Evolutionary conservation across 2,888 invertebrate species (phyloP).

Genomic region (Xestia rhomboidea): DNA sequence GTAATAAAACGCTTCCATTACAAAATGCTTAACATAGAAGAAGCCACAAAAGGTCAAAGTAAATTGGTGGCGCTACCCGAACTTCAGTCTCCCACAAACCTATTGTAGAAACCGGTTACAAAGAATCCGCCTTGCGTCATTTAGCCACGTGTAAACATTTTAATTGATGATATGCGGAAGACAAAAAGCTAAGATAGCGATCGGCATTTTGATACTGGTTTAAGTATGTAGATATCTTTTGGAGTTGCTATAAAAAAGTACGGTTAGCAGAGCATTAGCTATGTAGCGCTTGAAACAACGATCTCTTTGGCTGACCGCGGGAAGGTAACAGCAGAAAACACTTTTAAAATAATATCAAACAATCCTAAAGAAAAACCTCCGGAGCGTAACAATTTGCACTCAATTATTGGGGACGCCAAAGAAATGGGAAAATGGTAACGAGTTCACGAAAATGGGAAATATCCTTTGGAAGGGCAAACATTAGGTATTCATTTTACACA

Average conservation of each 20-base stretch:
- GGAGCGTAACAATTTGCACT: conserved; percentile 66
- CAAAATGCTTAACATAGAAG: conserved; percentile 59
- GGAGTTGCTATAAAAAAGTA: conserved; percentile 60
- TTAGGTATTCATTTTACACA: conserved; percentile 42
- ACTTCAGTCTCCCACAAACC: conserved; percentile 84
- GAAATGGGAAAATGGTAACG: conserved; percentile 69
- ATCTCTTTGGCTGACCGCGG: conserved; percentile 34
- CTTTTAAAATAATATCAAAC: conserved; percentile 44
- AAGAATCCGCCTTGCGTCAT: conserved; percentile 87
- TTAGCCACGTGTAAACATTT: conserved; percentile 88
- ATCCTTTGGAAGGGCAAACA: conserved; percentile 49
- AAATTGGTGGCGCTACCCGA: conserved; percentile 84
- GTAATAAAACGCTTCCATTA: conserved; percentile 60
- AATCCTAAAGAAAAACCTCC: conserved; percentile 53
- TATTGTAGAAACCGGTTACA: conserved; percentile 85
- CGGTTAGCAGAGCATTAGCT: conserved; percentile 53
- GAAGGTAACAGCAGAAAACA: conserved; percentile 21
- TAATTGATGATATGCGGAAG: conserved; percentile 89
- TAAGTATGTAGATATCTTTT: conserved; percentile 68
- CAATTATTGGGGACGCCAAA: conserved; percentile 65
- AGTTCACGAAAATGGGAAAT: conserved; percentile 57
- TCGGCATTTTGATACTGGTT: conserved; percentile 78
- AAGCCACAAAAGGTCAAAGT: conserved; percentile 76
- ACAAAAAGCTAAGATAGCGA: conserved; percentile 82
- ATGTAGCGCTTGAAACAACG: conserved; percentile 60